A percentile compares a stretch with the other conserved stretches of the same genome.
Conservation (phyloP, 2,888 invertebrate species). For the Caenorhabditis sp. region DNA sequence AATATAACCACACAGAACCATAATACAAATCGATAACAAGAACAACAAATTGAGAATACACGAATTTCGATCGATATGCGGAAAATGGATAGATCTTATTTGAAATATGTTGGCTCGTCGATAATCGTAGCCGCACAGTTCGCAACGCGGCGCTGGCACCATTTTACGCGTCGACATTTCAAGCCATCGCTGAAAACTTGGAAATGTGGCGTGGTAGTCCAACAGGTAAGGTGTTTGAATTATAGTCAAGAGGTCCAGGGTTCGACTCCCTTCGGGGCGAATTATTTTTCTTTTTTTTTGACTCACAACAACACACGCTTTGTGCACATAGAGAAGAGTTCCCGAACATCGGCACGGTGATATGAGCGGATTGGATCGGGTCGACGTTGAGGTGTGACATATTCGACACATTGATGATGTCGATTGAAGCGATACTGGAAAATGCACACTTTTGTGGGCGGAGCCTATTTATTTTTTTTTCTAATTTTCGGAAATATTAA, state of each 20-base stretch:
- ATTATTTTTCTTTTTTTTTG: neutral
- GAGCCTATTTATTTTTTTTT: neutral
- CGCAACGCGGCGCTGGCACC: conserved; percentile 74
- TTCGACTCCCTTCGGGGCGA: no score
- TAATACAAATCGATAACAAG: conserved; percentile 25
- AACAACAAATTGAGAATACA: conserved; percentile 28
- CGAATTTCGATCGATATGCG: conserved; percentile 28
- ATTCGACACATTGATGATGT: conserved; percentile 73
- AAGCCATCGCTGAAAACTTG: conserved; percentile 75
- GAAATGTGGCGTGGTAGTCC: conserved; percentile 17
- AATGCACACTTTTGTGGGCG: neutral
- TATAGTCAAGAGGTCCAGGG: no score
- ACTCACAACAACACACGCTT: conserved; percentile 74
- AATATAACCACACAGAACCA: conserved; percentile 26
- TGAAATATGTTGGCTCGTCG: conserved; percentile 74
- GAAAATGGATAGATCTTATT: conserved; percentile 38
- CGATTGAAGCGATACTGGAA: conserved; percentile 43
- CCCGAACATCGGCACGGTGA: conserved; percentile 75
- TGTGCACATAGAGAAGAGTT: conserved; percentile 74
- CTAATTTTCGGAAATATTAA: no score
- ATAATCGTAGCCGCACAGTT: conserved; percentile 75
- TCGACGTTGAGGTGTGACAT: conserved; percentile 72
- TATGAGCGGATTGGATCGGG: conserved; percentile 71
- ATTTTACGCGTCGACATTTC: conserved; percentile 74
- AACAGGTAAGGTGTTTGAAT: neutral